phyloP scores from a whole-genome alignment of 2,113 vertebrate species.

The Vanacampus margaritifer region DNA sequence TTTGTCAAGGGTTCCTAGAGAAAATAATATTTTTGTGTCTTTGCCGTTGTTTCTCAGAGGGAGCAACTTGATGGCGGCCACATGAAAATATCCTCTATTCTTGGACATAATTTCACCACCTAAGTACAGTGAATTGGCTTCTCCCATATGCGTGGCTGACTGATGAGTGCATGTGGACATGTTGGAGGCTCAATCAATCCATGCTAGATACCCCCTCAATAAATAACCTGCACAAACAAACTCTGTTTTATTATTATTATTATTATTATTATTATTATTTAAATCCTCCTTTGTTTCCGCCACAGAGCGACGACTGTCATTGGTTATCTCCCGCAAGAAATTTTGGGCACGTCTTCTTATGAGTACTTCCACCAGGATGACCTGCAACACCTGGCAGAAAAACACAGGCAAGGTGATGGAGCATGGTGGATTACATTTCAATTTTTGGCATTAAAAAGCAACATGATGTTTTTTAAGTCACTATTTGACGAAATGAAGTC shows the following conservation, averaged over 20 bases:
- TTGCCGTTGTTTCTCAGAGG: conserved; percentile 60
- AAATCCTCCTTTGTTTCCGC: background rate
- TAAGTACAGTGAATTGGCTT: conserved; percentile 37
- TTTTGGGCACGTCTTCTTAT: conserved; percentile 88
- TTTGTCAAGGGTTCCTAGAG: conserved; percentile 1
- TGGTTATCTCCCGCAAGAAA: conserved; percentile 86
- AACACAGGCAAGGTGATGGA: conserved; percentile 85
- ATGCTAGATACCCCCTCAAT: background rate
- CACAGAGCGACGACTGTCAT: conserved; percentile 81
- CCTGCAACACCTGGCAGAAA: conserved; percentile 82
- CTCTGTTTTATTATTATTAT: background rate
- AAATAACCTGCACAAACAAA: background rate
- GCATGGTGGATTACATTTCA: background rate
- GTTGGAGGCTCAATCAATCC: conserved; percentile 1
- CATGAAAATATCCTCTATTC: conserved; percentile 40
- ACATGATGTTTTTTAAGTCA: background rate
- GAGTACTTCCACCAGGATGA: conserved; percentile 91
- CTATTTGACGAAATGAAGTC: background rate
- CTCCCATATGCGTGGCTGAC: conserved; percentile 6
- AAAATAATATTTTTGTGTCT: conserved; percentile 53
- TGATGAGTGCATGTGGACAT: conserved; percentile 10
- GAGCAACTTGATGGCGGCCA: conserved; percentile 52
- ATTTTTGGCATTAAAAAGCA: background rate
- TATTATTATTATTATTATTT: background rate
- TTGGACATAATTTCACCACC: conserved; percentile 50